Base-by-base conservation (phyloP, 2,888 invertebrate species). In the Petrolisthes manimaculis region DNA sequence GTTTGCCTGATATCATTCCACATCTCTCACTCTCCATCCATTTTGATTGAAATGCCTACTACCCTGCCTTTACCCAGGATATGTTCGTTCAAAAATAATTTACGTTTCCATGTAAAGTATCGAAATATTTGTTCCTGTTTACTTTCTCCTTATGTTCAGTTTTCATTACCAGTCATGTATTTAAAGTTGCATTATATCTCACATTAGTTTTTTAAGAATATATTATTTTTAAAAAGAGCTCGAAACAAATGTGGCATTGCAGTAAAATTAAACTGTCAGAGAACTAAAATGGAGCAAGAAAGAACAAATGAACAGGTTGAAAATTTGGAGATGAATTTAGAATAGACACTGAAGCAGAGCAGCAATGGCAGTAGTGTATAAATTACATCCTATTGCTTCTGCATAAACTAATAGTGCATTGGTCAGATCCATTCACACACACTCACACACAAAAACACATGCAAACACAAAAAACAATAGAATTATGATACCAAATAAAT, bases 1-100 rank as follows among this genome's bases (percentile, higher is more conserved):
- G 85, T 86, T 89, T 86, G 86, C 83, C 89, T 83, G 69, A 83
- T 86, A 83, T 86, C 89, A 85, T 86, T 89, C 89, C 86, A 89
- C 80, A 78, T 84, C 69, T 55, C 74, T 74, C 61, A 71, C 56
- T 79, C 14, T 86, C 71, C 82, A 55, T 77, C 71, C 77, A 74
- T 83, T 86, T 51, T 53, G 61, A 89, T 89, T 80, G 54, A 86
- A 54, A n/a, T 79, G 71, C 21, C 37, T 86, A 24, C 18, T 86
- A 55, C 54, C 67, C 71, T 81, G 24, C 24, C 67, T 86, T 80
- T 77, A 18, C 53, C 54, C 18, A 5, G 51, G 53, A 77, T 21
- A 18, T 24, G 75, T 79, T 85, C 61, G 12, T 78, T 85, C 21
- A 37, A 51, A 74, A 75, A 56, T 75, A 18, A 84, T 84, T 24